A percentile compares a stretch with the other conserved stretches of the same genome.
These are phyloP conservation scores for Conomelus anceps DNA, from an alignment of 2,888 invertebrate genomes.

Conservation along the genomic window DNA sequence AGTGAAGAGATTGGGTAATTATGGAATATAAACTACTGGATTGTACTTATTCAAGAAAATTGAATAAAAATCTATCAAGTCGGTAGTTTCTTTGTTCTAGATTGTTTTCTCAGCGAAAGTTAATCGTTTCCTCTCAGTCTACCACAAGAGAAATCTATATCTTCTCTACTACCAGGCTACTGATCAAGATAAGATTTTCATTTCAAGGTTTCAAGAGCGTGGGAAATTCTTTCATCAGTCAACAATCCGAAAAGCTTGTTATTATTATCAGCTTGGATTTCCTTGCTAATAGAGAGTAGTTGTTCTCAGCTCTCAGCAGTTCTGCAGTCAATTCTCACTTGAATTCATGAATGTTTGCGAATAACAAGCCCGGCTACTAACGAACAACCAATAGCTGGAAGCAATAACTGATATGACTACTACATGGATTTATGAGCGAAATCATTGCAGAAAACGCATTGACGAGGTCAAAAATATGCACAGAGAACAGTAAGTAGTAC, in stretches of 20 bases:
- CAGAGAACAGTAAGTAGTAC: too few species aligned
- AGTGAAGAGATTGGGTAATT: too few species aligned
- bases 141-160: background rate
- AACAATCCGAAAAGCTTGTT: background rate
- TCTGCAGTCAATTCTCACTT: background rate
- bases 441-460: too few species aligned
- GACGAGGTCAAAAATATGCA: too few species aligned
- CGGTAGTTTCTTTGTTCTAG: background rate
- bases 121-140: background rate
- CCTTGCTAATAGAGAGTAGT: background rate
- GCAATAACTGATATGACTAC: too few species aligned
- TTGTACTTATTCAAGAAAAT: too few species aligned
- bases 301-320: too few species aligned
- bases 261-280: background rate
- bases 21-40: too few species aligned
- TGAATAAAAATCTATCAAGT: background rate
- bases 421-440: too few species aligned
- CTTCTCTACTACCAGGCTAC: background rate
- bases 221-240: background rate
- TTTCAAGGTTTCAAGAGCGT: background rate
- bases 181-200: background rate
- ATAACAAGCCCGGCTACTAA: too few species aligned
- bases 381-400: too few species aligned
- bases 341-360: background rate
- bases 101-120: background rate